Conservation (phyloP, 2,797 vertebrate genomes). For the Megalops cyprinoides region DNA sequence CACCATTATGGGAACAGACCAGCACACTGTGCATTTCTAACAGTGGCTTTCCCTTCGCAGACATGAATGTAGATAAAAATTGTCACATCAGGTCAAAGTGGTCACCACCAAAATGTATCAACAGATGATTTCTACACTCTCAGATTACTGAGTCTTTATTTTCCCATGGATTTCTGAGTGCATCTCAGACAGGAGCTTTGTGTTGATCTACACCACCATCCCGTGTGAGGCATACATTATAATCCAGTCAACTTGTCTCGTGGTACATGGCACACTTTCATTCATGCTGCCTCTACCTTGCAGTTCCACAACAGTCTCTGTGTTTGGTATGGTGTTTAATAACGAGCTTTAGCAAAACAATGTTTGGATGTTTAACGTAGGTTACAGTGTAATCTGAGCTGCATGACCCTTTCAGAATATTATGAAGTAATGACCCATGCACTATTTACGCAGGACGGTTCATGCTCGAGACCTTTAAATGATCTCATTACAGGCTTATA, state of each 20-base stretch:
- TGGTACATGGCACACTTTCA: too few relatives aligned
- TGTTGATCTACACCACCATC: too few relatives aligned
- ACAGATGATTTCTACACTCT: too few relatives aligned
- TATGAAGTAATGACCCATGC: conserved; percentile 35
- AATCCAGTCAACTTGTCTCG: too few relatives aligned
- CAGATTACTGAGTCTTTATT: too few relatives aligned
- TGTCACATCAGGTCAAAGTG: too few relatives aligned
- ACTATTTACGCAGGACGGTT: conserved; percentile 31
- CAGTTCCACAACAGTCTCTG: background rate
- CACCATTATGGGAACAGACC: background rate
- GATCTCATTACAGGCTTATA: conserved; percentile 45
- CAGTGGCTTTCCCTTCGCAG: background rate
- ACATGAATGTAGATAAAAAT: too few relatives aligned
- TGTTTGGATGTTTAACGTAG: conserved; percentile 8
- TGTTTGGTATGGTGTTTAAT: background rate
- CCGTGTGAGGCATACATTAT: too few relatives aligned
- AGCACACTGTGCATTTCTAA: background rate
- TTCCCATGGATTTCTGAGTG: too few relatives aligned
- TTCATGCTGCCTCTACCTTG: too few relatives aligned
- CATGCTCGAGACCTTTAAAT: conserved; percentile 47
- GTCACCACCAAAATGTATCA: too few relatives aligned
- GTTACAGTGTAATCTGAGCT: background rate
- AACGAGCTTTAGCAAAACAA: background rate
- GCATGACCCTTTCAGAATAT: background rate
- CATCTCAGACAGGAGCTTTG: too few relatives aligned